Base-by-base conservation (phyloP, 1,140 invertebrate species). In the Drosophila watanabei region DNA sequence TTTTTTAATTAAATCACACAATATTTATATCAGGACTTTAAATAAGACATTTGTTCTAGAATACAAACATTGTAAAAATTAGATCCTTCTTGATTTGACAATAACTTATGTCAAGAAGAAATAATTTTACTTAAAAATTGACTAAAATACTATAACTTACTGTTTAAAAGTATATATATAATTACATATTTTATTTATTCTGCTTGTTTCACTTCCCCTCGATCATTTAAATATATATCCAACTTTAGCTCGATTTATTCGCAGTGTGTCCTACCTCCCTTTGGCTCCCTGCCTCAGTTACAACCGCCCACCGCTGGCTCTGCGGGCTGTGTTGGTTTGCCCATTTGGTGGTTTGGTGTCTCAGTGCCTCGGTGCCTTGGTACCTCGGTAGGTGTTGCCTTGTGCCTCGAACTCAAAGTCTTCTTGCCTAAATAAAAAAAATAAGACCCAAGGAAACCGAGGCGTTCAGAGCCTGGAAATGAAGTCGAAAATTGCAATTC, bases 401-500 rank as follows among this genome's bases (percentile, higher is more conserved):
- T 68, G 71, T 54, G 54, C 80, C 41, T 51, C 64, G 64, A 69
- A 57, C 68, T 57, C 63, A 56, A 68, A 51, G 49, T 51, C 33
- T 49, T 18, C 35, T 48, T 64, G 35, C 45, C 65, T 28, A 63
- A 64, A 37, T 20, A 60, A 33, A 37, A 33, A 37, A 45, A 28
- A 39, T 20, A 33, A 61, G 48, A n/a, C 18, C 18, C 41, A 65
- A 56, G 33, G 32, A 32, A 82, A 24, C 48, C 70, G n/a, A 63
- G 75, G 51, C 76, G 46, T 62, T 70, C 75, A 70, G 46, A 77
- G 63, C 76, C 84, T 86, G 77, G 86, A 90, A 90, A 90, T 90
- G 79, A 90, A 90, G 86, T 90, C 86, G 86, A 90, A 90, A 90
- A 90, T 90, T 90, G 86, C 86, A 90, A 90, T 90, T 90, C 82